A percentile compares a stretch with the other conserved stretches of the same genome.
Evolutionary conservation across 2,888 invertebrate genomes (phyloP).

Genomic region (Endomychus coccineus): DNA sequence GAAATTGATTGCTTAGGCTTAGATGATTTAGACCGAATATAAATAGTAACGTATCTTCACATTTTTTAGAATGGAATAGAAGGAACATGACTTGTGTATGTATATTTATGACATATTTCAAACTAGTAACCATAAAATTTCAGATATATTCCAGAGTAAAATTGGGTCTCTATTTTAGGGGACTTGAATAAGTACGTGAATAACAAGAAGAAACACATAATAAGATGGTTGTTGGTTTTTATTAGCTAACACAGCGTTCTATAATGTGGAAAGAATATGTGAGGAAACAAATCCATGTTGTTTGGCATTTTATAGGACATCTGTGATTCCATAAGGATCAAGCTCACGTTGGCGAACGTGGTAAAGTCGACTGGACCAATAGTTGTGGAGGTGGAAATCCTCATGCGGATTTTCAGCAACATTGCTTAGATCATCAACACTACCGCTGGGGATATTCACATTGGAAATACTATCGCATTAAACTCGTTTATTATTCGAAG

Average conservation of each 20-base stretch:
- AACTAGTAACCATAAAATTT: constrained; percentile 15
- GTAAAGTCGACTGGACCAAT: constrained; percentile 39
- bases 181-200: constrained; percentile 11
- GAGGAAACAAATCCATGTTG: constrained; percentile 39
- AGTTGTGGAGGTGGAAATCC: constrained; percentile 34
- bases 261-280: constrained; percentile 36
- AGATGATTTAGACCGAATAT: too few relatives aligned
- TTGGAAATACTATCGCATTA: too few relatives aligned
- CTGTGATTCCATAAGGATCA: constrained; percentile 39
- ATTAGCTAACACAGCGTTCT: constrained; percentile 22
- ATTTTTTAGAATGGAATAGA: too few relatives aligned
- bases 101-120: too few relatives aligned
- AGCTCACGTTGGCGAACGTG: constrained; percentile 30
- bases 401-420: too few relatives aligned
- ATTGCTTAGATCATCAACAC: constrained; percentile 5
- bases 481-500: too few relatives aligned
- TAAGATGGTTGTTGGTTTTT: constrained; percentile 24
- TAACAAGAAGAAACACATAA: constrained; percentile 20
- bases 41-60: too few relatives aligned
- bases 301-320: constrained; percentile 40
- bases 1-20: too few relatives aligned
- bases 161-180: constrained; percentile 5
- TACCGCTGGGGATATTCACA: too few relatives aligned
- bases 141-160: constrained; percentile 12
- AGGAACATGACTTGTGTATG: too few relatives aligned